phyloP scores from a whole-genome alignment of 2,113 vertebrate genomes.

The Perca fluviatilis region DNA sequence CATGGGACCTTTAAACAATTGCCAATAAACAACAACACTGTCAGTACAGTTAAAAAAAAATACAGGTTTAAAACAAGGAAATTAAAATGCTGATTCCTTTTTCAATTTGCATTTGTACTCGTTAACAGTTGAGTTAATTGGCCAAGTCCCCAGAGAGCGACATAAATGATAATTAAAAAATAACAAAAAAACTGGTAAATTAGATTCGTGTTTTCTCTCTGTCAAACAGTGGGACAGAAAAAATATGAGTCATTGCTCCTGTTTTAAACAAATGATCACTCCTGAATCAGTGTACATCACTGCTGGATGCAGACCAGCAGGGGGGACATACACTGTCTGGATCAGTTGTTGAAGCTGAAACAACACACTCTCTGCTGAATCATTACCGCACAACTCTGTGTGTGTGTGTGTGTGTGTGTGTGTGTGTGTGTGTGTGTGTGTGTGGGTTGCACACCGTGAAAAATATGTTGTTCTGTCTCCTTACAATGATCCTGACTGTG shows the following conservation, averaged over 20 bases:
- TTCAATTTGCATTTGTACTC: background rate
- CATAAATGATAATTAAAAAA: background rate
- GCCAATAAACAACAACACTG: background rate
- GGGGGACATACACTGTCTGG: constrained; percentile 2
- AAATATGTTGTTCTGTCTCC: background rate
- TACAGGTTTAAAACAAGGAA: background rate
- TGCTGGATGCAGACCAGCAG: constrained; percentile 17
- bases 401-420: background rate
- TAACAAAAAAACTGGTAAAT: background rate
- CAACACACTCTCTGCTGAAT: constrained; percentile 35
- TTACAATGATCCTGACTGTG: background rate
- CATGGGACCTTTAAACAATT: too few species aligned
- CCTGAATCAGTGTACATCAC: background rate
- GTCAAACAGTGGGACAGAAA: background rate
- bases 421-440: too few species aligned
- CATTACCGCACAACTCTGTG: constrained; percentile 16
- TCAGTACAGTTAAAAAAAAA: background rate
- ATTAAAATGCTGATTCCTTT: background rate
- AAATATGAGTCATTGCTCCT: background rate
- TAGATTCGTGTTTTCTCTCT: background rate
- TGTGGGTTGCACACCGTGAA: background rate
- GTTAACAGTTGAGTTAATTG: background rate
- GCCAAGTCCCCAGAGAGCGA: background rate
- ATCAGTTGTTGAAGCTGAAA: constrained; percentile 13
- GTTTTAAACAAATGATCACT: constrained; percentile 23